phyloP scores from a whole-genome alignment of 2,113 vertebrate genomes.

The Myxocyprinus asiaticus region DNA sequence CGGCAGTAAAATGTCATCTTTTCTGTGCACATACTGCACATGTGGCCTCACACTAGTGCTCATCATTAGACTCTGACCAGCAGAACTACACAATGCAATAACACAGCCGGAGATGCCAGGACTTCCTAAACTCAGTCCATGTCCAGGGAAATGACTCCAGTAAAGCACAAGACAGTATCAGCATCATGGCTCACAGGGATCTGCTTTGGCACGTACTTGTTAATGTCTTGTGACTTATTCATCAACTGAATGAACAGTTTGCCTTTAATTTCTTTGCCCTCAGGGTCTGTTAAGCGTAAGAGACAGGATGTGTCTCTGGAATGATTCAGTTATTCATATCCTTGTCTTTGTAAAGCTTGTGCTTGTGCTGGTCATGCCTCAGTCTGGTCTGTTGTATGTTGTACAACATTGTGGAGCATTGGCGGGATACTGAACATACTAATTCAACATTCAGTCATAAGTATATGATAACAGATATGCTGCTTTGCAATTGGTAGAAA shows the following conservation, averaged over 20 bases:
- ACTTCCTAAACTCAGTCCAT: background rate
- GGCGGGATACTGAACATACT: no score
- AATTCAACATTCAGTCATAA: background rate
- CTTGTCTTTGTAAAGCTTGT: no score
- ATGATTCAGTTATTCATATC: background rate
- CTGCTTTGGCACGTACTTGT: background rate
- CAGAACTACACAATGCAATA: background rate
- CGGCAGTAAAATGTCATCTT: background rate
- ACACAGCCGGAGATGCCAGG: background rate
- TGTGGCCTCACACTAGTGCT: background rate
- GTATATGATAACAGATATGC: no score
- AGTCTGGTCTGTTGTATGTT: background rate
- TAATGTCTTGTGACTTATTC: conserved; percentile 6
- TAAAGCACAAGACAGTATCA: background rate
- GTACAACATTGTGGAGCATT: no score
- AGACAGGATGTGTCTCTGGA: background rate
- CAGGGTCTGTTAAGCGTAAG: background rate
- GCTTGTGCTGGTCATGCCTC: background rate
- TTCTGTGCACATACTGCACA: background rate
- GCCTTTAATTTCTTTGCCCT: conserved; percentile 12
- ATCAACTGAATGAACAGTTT: background rate
- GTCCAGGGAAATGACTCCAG: background rate
- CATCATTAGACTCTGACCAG: no score
- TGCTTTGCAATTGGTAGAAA: no score
- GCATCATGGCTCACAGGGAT: background rate